Conservation (phyloP, 1,140 invertebrate species). For the Acromyrmex heyeri region DNA sequence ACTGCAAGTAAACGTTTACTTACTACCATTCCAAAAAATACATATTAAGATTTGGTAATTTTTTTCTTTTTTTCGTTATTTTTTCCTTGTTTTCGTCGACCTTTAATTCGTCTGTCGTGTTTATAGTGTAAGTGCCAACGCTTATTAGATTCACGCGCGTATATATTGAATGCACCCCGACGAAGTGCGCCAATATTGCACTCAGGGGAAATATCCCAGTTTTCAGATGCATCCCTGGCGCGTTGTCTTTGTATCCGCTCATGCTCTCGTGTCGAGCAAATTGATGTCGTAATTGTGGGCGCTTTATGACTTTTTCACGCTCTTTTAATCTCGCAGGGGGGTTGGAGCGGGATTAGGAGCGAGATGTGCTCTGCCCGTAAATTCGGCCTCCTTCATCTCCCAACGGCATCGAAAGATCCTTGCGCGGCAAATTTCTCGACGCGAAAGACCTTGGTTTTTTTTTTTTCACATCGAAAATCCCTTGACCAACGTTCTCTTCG, state of each 20-base stretch:
- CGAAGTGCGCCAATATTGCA: constrained; percentile 16
- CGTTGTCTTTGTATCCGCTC: constrained; percentile 41
- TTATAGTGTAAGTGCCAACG: background rate
- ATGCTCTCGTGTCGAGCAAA: constrained; percentile 47
- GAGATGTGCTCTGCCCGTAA: constrained; percentile 25
- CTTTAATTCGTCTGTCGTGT: background rate
- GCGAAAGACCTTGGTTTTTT: background rate
- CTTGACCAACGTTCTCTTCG: background rate
- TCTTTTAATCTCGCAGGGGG: constrained; percentile 4
- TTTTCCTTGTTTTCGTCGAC: background rate
- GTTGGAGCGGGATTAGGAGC: constrained; percentile 53
- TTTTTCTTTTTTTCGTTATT: background rate
- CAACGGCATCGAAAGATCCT: background rate
- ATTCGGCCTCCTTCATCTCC: constrained; percentile 7
- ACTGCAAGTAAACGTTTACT: too few relatives aligned
- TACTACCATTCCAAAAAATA: too few relatives aligned
- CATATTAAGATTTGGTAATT: too few relatives aligned
- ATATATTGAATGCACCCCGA: constrained; percentile 31
- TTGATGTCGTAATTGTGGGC: constrained; percentile 70
- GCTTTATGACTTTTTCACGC: constrained; percentile 75
- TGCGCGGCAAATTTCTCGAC: constrained; percentile 10
- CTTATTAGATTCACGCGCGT: constrained; percentile 41
- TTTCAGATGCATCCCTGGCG: constrained; percentile 43
- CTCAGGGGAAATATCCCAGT: constrained; percentile 73
- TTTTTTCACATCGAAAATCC: background rate